Base-by-base conservation (phyloP, 2,888 invertebrate species). In the Cistogaster globosa region DNA sequence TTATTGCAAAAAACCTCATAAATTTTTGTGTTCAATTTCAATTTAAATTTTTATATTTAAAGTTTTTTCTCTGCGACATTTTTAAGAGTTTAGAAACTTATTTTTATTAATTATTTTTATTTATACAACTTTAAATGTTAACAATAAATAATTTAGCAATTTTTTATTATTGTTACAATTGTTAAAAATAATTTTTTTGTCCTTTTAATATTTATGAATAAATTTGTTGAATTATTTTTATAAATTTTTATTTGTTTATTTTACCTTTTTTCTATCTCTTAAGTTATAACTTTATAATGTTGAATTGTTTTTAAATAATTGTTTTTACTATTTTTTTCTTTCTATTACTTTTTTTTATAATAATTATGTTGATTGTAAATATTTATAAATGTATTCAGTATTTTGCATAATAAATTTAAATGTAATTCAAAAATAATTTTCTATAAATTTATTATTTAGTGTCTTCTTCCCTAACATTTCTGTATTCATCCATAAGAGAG, bases 351-450 rank as follows among this genome's bases (percentile, higher is more conserved):
- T 51, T 42, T 26, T 36, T 71, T 82, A 72, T 77, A 74, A 76
- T 42, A 78, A 71, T 45, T 71, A 78, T 80, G 60, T 53, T 87
- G 42, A 12, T 42, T 42, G 58, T 83, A 81, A 78, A 75, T 83
- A 72, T 82, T 72, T 72, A 32, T 72, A 58, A 83, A 83, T 72
- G 72, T 78, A 42, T 60, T 83, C 62, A 75, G 80, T 87, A 83
- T 80, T 87, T 87, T 84, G 79, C 77, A 75, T 77, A 84, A 81
- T 79, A 69, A 71, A 76, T 85, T 71, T 62, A 72, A 86, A 87
- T 77, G 42, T 81, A 85, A 87, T 81, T 62, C 71, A 83, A 84
- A 81, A 81, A 77, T 65, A 84, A 83, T 84, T 86, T 84, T 69
- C 55, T 86, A 55, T 58, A 74, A 76, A 72, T 82, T 58, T 75